Evolutionary conservation across 2,888 invertebrate species (phyloP).

Genomic region (Phasia obesa): DNA sequence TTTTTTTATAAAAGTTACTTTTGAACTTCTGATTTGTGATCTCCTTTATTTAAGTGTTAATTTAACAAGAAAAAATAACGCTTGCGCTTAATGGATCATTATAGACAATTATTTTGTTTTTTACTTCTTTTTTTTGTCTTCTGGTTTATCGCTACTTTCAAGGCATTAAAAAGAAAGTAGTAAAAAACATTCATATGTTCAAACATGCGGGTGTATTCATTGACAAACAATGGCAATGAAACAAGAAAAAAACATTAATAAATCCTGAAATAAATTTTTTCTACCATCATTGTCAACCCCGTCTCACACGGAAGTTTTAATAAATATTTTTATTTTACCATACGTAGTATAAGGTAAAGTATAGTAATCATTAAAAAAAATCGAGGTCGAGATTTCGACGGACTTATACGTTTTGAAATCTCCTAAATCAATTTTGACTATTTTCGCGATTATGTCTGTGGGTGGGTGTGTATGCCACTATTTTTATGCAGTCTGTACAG

Average conservation of each 20-base stretch:
- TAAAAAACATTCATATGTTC: constrained; percentile 1
- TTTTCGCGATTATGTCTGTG: no score
- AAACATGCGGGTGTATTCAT: constrained; percentile 49
- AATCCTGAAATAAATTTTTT: constrained; percentile 47
- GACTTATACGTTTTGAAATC: no score
- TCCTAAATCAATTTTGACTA: no score
- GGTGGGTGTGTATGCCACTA: no score
- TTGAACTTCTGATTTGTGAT: neutral
- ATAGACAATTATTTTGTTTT: neutral
- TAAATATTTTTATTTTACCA: no score
- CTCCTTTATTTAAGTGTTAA: neutral
- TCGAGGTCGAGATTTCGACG: no score
- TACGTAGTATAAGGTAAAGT: no score
- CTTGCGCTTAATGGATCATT: neutral
- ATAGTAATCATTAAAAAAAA: no score
- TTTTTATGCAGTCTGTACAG: no score
- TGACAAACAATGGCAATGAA: constrained; percentile 40
- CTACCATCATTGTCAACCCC: constrained; percentile 1
- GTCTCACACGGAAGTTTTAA: no score
- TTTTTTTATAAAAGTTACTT: neutral
- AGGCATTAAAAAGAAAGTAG: neutral
- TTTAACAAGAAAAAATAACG: neutral
- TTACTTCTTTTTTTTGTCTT: neutral
- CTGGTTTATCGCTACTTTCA: neutral
- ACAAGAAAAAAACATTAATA: constrained; percentile 58